Percentiles rank a stretch among this genome's conserved stretches.
phyloP scores from a whole-genome alignment of 2,888 invertebrate genomes.

The Drosophila flavopinicola region DNA sequence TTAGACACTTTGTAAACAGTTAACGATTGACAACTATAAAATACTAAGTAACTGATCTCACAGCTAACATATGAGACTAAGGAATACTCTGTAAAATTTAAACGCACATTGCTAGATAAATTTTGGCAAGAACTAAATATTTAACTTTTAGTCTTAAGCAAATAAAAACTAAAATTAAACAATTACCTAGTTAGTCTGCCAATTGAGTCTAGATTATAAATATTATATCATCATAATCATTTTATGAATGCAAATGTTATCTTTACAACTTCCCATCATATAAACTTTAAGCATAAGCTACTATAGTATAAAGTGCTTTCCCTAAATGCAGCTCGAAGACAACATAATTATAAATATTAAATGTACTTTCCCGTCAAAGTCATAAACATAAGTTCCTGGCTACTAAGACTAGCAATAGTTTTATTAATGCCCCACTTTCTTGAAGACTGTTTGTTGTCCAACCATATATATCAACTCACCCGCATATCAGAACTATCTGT shows the following conservation, averaged over 20 bases:
- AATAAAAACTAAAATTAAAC: background rate
- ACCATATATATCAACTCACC: constrained; percentile 40
- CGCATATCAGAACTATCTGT: constrained; percentile 51
- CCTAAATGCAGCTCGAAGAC: no score
- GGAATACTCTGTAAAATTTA: constrained; percentile 7
- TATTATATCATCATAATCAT: background rate
- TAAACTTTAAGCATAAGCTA: background rate
- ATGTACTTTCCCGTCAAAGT: no score
- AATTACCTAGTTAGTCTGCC: constrained; percentile 1
- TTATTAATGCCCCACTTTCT: constrained; percentile 18
- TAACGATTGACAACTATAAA: constrained; percentile 31
- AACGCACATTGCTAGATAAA: background rate
- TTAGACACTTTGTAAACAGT: constrained; percentile 33
- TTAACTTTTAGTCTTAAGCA: background rate
- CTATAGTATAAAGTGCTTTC: background rate
- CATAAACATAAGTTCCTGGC: background rate
- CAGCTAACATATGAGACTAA: background rate
- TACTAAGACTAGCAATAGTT: no score
- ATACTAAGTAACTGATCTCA: constrained; percentile 4
- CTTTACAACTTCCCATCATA: constrained; percentile 48
- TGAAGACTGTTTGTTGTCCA: constrained; percentile 8
- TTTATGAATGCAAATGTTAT: constrained; percentile 52
- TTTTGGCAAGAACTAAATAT: background rate
- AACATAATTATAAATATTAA: no score
- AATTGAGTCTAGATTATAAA: constrained; percentile 6